Percentiles rank a stretch among this genome's conserved stretches.
Evolutionary conservation across 2,113 vertebrate species (phyloP).

Genomic region (Columba janthina): DNA sequence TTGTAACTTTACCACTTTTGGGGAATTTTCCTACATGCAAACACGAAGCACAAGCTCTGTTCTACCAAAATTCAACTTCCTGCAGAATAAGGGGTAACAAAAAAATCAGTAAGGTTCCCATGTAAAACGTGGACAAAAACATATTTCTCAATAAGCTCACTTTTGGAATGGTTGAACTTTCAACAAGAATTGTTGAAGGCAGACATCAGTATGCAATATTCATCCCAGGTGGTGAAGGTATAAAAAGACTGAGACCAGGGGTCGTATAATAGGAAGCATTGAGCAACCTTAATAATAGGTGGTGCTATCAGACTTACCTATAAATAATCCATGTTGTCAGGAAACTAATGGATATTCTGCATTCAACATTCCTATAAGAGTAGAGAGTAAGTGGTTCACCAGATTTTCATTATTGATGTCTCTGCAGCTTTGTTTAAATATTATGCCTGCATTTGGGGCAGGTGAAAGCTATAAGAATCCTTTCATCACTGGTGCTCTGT

Average conservation of each 20-base stretch:
- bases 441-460: not conserved
- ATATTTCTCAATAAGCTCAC: not conserved
- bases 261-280: constrained; percentile 22
- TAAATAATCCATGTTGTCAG: constrained; percentile 56
- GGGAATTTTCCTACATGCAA: not conserved
- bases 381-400: constrained; percentile 33
- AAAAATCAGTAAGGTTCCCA: not conserved
- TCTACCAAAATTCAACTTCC: not conserved
- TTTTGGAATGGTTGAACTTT: not conserved
- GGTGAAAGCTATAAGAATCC: not conserved
- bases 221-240: constrained; percentile 6
- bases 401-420: constrained; percentile 44
- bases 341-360: constrained; percentile 47
- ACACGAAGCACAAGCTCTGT: not conserved
- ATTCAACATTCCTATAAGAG: constrained; percentile 16
- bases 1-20: not conserved
- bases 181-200: not conserved
- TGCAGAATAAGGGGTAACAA: not conserved
- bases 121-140: not conserved
- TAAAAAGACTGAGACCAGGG: not conserved
- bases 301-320: constrained; percentile 32
- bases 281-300: constrained; percentile 39
- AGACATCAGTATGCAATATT: not conserved
- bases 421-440: constrained; percentile 45
- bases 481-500: not conserved